phyloP scores from a whole-genome alignment of 2,797 vertebrate species.

The Holocentrus rufus region DNA sequence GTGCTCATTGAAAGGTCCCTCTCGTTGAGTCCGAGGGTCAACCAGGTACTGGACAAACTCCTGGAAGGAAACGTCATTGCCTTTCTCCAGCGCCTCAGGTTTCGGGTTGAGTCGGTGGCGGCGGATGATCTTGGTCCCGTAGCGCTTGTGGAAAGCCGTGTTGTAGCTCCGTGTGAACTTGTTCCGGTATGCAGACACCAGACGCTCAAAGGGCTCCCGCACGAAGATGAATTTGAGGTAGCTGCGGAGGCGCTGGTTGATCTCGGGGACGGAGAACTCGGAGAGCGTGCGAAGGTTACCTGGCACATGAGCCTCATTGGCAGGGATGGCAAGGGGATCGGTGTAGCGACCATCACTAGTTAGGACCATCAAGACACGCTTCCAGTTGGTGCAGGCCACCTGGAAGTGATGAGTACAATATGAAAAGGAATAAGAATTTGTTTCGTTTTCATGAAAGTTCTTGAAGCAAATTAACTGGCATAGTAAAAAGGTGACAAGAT shows the following conservation, averaged over 20 bases:
- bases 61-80: constrained; percentile 88
- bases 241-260: constrained; percentile 90
- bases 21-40: constrained; percentile 89
- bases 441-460: no score
- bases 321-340: constrained; percentile 89
- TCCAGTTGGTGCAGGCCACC: constrained; percentile 98
- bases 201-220: constrained; percentile 93
- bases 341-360: constrained; percentile 84
- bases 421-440: neutral
- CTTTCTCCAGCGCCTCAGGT: constrained; percentile 82
- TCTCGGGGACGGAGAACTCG: constrained; percentile 87
- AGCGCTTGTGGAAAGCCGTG: constrained; percentile 93
- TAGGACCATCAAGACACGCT: constrained; percentile 93
- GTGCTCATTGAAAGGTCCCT: constrained; percentile 94
- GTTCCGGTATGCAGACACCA: constrained; percentile 95
- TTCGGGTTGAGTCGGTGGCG: constrained; percentile 85
- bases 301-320: constrained; percentile 88
- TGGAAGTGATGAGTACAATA: constrained; percentile 16
- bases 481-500: no score
- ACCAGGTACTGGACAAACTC: constrained; percentile 95
- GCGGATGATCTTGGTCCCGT: constrained; percentile 91
- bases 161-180: constrained; percentile 94
- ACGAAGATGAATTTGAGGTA: constrained; percentile 97
- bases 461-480: no score
- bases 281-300: constrained; percentile 90